Evolutionary conservation across 2,113 vertebrate species (phyloP).

Genomic region (Hassar affinis): DNA sequence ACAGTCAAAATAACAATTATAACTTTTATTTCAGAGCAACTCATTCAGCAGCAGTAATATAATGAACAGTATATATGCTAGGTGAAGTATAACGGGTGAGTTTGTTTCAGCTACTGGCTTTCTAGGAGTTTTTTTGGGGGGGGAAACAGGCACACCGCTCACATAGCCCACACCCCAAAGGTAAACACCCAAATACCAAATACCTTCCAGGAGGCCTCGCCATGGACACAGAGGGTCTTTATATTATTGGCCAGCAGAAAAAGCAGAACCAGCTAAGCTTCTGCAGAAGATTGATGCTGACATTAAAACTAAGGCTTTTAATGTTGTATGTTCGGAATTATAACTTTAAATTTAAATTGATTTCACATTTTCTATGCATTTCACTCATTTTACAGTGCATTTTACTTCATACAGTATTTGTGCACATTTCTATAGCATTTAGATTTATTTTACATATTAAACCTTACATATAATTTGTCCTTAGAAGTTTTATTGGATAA

Average conservation of each 20-base stretch:
- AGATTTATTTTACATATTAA: neutral
- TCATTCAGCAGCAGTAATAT: no score
- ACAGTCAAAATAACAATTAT: neutral
- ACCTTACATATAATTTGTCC: neutral
- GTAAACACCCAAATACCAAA: conserved; percentile 52
- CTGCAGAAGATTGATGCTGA: neutral
- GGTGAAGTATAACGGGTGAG: conserved; percentile 19
- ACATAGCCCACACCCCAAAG: conserved; percentile 47
- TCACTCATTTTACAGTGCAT: neutral
- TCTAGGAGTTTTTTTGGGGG: conserved; percentile 32
- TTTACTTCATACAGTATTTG: neutral
- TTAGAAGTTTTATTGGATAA: neutral
- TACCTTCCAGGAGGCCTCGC: conserved; percentile 46
- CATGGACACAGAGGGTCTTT: conserved; percentile 52
- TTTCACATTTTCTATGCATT: no score
- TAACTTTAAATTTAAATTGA: no score
- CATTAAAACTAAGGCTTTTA: conserved; percentile 5
- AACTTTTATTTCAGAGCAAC: neutral
- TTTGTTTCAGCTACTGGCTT: conserved; percentile 29
- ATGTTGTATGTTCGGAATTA: neutral
- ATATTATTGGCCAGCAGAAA: conserved; percentile 36
- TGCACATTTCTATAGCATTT: neutral
- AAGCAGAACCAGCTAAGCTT: neutral
- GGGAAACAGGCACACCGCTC: conserved; percentile 27
- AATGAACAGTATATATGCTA: neutral